Percentiles rank a stretch among this genome's conserved stretches.
Conservation (phyloP, 2,888 invertebrate species). For the Heliconius charithonia region DNA sequence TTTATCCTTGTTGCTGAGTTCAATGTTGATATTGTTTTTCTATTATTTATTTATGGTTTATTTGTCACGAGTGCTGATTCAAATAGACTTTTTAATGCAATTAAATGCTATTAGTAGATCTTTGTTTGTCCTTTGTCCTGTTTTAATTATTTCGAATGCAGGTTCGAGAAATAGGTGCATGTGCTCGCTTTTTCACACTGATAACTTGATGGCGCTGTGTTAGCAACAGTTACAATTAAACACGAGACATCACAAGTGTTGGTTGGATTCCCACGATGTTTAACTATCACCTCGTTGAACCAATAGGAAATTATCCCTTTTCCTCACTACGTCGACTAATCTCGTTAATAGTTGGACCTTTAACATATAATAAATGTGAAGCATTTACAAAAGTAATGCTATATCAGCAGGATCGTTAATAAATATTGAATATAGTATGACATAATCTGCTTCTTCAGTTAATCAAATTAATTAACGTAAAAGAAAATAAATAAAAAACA, state of each 20-base stretch:
- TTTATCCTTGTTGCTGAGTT: constrained; percentile 66
- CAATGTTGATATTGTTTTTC: constrained; percentile 39
- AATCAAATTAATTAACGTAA: background rate
- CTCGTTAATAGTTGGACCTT: constrained; percentile 60
- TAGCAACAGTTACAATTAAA: constrained; percentile 42
- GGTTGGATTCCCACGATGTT: constrained; percentile 70
- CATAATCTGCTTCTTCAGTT: background rate
- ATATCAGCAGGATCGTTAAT: background rate
- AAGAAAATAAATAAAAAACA: background rate
- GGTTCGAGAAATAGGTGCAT: background rate
- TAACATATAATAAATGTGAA: constrained; percentile 38
- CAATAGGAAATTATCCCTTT: constrained; percentile 72
- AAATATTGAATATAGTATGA: background rate
- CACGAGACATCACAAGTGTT: constrained; percentile 56
- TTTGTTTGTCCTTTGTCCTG: background rate
- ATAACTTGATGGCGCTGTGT: constrained; percentile 24
- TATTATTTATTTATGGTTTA: constrained; percentile 34
- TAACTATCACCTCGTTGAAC: constrained; percentile 71
- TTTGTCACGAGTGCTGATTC: constrained; percentile 16
- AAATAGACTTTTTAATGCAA: background rate
- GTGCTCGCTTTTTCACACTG: constrained; percentile 21
- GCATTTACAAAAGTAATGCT: background rate
- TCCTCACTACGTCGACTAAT: constrained; percentile 62
- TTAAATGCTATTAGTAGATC: background rate
- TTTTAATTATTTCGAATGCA: background rate